A percentile compares a stretch with the other conserved stretches of the same genome.
These are phyloP conservation scores for Ceratoteleas bidentatus DNA, from an alignment of 1,140 invertebrate genomes.

Conservation along the genomic window DNA sequence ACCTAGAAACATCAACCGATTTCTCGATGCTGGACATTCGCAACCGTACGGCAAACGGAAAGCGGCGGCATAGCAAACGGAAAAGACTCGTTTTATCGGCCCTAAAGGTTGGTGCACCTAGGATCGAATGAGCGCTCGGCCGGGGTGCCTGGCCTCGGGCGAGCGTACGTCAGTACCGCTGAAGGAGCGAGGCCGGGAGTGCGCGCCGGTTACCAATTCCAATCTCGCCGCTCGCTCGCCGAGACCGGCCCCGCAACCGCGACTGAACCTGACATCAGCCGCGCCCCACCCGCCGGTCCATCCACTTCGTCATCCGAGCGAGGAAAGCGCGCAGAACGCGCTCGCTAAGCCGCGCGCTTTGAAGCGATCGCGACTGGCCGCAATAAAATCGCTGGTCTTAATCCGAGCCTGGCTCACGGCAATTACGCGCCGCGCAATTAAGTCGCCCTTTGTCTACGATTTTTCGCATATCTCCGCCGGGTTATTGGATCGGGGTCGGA, in stretches of 20 bases:
- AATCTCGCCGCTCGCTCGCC: conserved; percentile 69
- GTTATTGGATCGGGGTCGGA: not conserved
- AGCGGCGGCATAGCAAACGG: conserved; percentile 57
- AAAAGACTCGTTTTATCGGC: conserved; percentile 65
- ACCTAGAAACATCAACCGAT: too few species aligned
- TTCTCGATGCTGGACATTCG: conserved; percentile 44
- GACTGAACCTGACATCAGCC: conserved; percentile 59
- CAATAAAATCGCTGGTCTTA: conserved; percentile 15
- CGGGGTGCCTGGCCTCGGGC: conserved; percentile 70
- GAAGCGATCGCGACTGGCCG: conserved; percentile 15
- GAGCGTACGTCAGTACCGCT: conserved; percentile 68
- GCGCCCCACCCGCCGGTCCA: conserved; percentile 50
- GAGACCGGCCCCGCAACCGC: conserved; percentile 60
- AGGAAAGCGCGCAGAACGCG: conserved; percentile 27
- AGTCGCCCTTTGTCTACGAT: not conserved
- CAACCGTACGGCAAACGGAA: conserved; percentile 63
- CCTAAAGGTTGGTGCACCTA: conserved; percentile 72
- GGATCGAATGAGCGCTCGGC: conserved; percentile 54
- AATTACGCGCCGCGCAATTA: not conserved
- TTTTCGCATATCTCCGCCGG: not conserved
- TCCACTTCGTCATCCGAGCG: conserved; percentile 45
- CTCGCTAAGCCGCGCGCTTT: conserved; percentile 8
- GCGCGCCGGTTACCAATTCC: conserved; percentile 77
- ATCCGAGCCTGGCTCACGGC: not conserved
- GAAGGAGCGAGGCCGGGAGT: conserved; percentile 66